Conservation (phyloP, 2,888 invertebrate species). For the Fragum whitleyi region DNA sequence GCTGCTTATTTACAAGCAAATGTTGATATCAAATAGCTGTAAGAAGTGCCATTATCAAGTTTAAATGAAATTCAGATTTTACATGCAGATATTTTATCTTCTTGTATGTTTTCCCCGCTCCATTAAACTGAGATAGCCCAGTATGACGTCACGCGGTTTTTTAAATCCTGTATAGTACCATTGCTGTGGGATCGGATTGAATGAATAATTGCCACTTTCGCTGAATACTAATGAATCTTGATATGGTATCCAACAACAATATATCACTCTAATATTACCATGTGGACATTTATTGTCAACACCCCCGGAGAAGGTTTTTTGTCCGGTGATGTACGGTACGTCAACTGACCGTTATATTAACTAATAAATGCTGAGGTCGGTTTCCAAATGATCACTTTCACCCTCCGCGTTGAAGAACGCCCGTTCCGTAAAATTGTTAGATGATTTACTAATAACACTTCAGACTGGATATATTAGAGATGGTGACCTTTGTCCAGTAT, state of each 20-base stretch:
- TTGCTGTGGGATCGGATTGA: neutral
- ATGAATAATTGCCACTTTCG: conserved; percentile 23
- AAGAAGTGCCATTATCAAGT: too few relatives aligned
- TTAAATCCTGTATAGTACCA: neutral
- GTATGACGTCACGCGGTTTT: conserved; percentile 8
- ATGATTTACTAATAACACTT: conserved; percentile 46
- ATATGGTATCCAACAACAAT: conserved; percentile 17
- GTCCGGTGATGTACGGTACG: conserved; percentile 15
- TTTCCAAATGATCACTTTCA: conserved; percentile 56
- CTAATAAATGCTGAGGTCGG: conserved; percentile 49
- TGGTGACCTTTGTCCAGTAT: conserved; percentile 57
- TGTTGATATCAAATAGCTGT: too few relatives aligned
- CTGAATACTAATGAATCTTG: conserved; percentile 23
- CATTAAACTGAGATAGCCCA: too few relatives aligned
- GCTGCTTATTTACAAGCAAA: too few relatives aligned
- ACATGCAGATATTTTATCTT: too few relatives aligned
- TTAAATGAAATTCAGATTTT: too few relatives aligned
- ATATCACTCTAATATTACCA: conserved; percentile 27
- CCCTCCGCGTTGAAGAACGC: neutral
- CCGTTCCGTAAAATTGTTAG: conserved; percentile 30
- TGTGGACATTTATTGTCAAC: conserved; percentile 27
- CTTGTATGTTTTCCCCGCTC: too few relatives aligned
- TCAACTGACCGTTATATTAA: conserved; percentile 52
- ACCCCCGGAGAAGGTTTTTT: conserved; percentile 16
- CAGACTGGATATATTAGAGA: conserved; percentile 34